These are phyloP conservation scores for Limnephilus lunatus DNA, from an alignment of 2,888 invertebrate species.

Conservation along the genomic window DNA sequence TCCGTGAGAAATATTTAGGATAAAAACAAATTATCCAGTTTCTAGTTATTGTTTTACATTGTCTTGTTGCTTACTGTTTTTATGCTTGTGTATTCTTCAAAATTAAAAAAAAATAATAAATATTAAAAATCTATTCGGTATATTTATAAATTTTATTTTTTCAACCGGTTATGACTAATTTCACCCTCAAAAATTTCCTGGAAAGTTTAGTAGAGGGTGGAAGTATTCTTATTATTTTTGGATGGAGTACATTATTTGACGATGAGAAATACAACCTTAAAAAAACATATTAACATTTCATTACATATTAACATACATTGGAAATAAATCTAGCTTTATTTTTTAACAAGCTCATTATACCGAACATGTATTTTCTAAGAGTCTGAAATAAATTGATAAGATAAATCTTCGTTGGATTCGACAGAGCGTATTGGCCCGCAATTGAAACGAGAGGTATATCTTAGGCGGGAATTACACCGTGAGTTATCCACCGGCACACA, in stretches of 20 bases:
- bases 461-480: slow-evolving; percentile 10
- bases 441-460: slow-evolving; percentile 28
- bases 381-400: background rate
- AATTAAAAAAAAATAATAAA: background rate
- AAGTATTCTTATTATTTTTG: background rate
- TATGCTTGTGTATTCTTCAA: no score
- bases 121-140: background rate
- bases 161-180: background rate
- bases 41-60: no score
- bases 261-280: background rate
- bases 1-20: no score
- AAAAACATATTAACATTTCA: background rate
- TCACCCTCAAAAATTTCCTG: background rate
- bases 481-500: background rate
- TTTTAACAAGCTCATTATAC: slow-evolving; percentile 17
- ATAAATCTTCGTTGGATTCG: background rate
- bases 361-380: background rate
- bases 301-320: background rate
- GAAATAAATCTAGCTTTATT: background rate
- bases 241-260: background rate
- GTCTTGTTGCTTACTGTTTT: no score
- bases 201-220: background rate
- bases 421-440: background rate
- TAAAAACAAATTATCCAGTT: no score
- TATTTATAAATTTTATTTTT: background rate